Base-by-base conservation (phyloP, 2,888 invertebrate genomes). In the Microplitis manilae region DNA sequence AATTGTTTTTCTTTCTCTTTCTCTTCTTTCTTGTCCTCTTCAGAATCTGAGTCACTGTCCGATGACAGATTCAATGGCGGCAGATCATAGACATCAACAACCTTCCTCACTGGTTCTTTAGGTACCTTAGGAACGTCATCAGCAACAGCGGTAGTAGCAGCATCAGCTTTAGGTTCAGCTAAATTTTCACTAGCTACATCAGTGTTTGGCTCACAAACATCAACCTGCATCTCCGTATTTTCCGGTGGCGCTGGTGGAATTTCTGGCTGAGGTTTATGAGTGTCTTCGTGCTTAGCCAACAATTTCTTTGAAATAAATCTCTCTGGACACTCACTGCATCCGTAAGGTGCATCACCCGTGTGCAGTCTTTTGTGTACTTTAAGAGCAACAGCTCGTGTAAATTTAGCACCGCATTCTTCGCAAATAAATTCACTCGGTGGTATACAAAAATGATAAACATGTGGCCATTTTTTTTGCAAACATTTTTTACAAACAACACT, bases 391-490 rank as follows among this genome's bases (percentile, higher is more conserved):
- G 96, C 96, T 85, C 91, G 93, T 4, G 94, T 92, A 86, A 96
- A 96, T 79, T 92, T 94, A 62, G 94, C 91, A 86, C 92, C 94
- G 87, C 97, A 97, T 86, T 95, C 94, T 83, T 96, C 96, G 90
- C 97, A 97, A 1, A 92, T 90, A 88, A 96, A 96, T 75, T 93
- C 92, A 8, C 92, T 90, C 2, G 96, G 96, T 62, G 96, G 96
- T 81, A 95, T 93, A 88, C 97, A 97, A 86, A 97, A 97, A 88
- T 97, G 97, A 90, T 96, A 97, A 6, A 96, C 95, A 89, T 97
- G 96, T 0, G 96, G 96, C 97, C 97, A 97, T 85, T 96, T 96
- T 87, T 96, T 97, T 86, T 96, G 96, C 73, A 96, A 90, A 88
- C 97, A 97, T 85, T 93, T 94, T 88, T 96, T 96, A 87, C 97